Evolutionary conservation across 1,140 invertebrate species (phyloP).

Genomic region (Drosophila ananassae): DNA sequence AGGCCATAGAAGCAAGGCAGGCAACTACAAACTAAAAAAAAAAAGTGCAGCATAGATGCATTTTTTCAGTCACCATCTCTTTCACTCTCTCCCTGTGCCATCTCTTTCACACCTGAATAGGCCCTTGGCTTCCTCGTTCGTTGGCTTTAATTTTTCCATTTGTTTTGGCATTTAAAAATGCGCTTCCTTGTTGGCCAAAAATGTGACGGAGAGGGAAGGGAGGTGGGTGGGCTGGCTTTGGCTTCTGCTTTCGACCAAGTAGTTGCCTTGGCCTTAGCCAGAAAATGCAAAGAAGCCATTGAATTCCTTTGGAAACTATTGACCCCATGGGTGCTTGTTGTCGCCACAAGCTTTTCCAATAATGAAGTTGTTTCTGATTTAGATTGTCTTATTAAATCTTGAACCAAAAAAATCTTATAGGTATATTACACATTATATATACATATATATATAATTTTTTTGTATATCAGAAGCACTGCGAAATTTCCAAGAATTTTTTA

Average conservation of each 20-base stretch:
- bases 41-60: constrained; percentile 77
- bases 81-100: constrained; percentile 17
- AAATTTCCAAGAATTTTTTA: constrained; percentile 75
- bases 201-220: neutral
- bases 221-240: constrained; percentile 10
- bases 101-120: constrained; percentile 9
- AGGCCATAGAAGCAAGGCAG: constrained; percentile 27
- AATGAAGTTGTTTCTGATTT: constrained; percentile 54
- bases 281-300: constrained; percentile 58
- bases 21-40: constrained; percentile 9
- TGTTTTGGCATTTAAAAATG: constrained; percentile 82
- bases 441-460: constrained; percentile 52
- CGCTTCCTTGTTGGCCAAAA: constrained; percentile 64
- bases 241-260: constrained; percentile 50
- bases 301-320: constrained; percentile 80
- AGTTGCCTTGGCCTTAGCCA: constrained; percentile 51
- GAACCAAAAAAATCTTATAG: neutral
- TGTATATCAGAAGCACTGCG: constrained; percentile 64
- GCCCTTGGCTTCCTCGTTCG: constrained; percentile 59
- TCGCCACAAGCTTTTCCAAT: constrained; percentile 48
- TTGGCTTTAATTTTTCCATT: constrained; percentile 82
- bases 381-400: neutral
- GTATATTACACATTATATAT: too few species aligned
- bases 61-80: constrained; percentile 64
- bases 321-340: constrained; percentile 52